These are phyloP conservation scores for Arenaria interpres DNA, from an alignment of 2,113 vertebrate genomes.

Conservation along the genomic window DNA sequence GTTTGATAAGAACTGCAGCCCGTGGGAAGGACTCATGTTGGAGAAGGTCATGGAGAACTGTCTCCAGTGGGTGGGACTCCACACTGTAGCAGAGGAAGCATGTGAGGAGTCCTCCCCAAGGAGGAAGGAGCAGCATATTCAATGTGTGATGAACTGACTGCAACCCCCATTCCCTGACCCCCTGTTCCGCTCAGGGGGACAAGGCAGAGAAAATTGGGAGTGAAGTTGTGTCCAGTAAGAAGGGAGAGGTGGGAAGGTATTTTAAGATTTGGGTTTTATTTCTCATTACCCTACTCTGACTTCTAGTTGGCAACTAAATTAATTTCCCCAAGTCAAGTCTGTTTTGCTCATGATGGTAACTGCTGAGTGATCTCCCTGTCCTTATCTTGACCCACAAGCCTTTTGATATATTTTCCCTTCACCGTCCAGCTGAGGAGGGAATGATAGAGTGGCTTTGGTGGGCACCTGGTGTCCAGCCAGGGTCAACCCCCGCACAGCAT, in stretches of 20 bases:
- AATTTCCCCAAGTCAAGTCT: background rate
- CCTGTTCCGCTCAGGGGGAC: background rate
- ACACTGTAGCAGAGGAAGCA: background rate
- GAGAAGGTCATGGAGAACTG: background rate
- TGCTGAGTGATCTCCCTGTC: background rate
- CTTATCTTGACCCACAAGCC: background rate
- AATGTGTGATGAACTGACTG: background rate
- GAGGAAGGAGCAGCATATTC: background rate
- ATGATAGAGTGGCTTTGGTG: background rate
- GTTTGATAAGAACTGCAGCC: background rate
- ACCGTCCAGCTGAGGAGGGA: background rate
- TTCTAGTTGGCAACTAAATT: background rate
- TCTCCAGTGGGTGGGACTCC: background rate
- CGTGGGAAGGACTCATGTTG: background rate
- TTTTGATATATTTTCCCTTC: background rate
- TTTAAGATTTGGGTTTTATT: background rate
- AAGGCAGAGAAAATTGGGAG: background rate
- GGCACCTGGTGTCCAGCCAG: background rate
- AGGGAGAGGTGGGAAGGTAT: background rate
- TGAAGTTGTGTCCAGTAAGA: background rate
- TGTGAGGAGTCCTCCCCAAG: background rate
- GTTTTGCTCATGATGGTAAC: background rate
- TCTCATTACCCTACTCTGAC: background rate
- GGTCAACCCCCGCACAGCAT: background rate
- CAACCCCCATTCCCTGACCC: background rate